Evolutionary conservation across 2,113 vertebrate species (phyloP).

Genomic region (Anguilla japonica): DNA sequence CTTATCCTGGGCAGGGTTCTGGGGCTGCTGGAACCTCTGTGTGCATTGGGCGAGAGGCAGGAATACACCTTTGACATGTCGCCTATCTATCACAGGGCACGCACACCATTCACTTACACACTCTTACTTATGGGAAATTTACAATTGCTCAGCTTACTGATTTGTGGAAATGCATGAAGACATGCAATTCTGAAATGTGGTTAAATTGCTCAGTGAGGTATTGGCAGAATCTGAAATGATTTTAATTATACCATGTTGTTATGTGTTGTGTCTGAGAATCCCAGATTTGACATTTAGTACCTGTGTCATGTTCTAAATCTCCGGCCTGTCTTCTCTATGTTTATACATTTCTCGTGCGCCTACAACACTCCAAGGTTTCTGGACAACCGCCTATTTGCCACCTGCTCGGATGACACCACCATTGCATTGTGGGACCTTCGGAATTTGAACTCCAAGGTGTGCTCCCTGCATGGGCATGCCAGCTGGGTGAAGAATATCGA

Average conservation of each 20-base stretch:
- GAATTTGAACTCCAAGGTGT: constrained; percentile 91
- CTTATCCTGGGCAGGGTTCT: too few species aligned
- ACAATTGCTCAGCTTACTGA: not conserved
- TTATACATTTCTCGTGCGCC: not conserved
- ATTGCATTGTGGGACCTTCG: constrained; percentile 96
- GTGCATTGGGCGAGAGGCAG: too few species aligned
- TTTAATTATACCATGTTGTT: too few species aligned
- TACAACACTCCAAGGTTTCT: constrained; percentile 80
- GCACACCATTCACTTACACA: too few species aligned
- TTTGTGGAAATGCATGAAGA: too few species aligned
- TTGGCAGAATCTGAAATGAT: not conserved
- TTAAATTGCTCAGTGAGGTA: not conserved
- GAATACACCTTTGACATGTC: too few species aligned
- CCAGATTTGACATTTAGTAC: not conserved
- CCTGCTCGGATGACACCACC: constrained; percentile 96
- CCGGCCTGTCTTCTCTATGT: not conserved
- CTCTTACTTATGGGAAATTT: too few species aligned
- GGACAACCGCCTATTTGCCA: constrained; percentile 95
- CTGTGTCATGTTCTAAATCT: not conserved
- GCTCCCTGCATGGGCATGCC: constrained; percentile 92
- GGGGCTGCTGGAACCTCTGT: too few species aligned
- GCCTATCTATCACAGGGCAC: too few species aligned
- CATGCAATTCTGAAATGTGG: not conserved
- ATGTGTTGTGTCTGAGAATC: too few species aligned
- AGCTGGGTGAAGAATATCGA: constrained; percentile 99